Evolutionary conservation across 2,113 vertebrate species (phyloP), one percentile per base, ranked within the genome.

Genomic region (Naja naja): DNA sequence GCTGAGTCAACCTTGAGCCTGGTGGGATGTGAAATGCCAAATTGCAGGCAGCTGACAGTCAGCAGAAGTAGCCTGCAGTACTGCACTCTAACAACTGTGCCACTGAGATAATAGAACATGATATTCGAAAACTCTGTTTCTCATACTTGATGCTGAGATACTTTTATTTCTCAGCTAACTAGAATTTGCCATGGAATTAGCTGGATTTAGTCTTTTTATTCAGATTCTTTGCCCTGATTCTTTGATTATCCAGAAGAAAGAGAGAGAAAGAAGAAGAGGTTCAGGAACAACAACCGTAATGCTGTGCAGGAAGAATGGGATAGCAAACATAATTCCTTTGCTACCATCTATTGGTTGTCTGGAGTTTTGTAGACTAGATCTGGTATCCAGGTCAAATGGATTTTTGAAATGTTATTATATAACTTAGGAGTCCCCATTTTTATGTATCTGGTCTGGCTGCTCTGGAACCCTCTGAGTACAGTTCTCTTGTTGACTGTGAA

Each of bases 401-500:
- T 81, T 81, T 39, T 22, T 81, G 74, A 43, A 81, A 34, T 88
- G 25, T 55, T 55, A 54, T 56, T 22, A 1, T 88, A 87, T 87
- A 12, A 52, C 7, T 53, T 30, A 5, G 25, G 5, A 87, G 49
- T 16, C 12, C 14, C 47, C 49, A 52, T 52, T 30, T 87, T 47
- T n/a, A 87, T n/a, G 5, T 18, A 53, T 87, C 86, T 87, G 27
- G 47, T 87, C 53, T 87, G 47, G 10, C 47, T 87, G 25, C 8
- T 87, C 47, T 87, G 47, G 11, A 87, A n/a, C 49, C 43, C 47
- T 87, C 25, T 87, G 86, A n/a, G 16, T 87, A 69, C 30, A 47
- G 49, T 53, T 87, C 69, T 69, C 45, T 94, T 94, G 45, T 27
- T 94, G 89, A 52, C 93, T 0, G 0, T 89, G 93, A 94, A 93